Evolutionary conservation across 2,888 invertebrate species (phyloP), one percentile per base, ranked within the genome.

Genomic region (Nemapogon koenigi): DNA sequence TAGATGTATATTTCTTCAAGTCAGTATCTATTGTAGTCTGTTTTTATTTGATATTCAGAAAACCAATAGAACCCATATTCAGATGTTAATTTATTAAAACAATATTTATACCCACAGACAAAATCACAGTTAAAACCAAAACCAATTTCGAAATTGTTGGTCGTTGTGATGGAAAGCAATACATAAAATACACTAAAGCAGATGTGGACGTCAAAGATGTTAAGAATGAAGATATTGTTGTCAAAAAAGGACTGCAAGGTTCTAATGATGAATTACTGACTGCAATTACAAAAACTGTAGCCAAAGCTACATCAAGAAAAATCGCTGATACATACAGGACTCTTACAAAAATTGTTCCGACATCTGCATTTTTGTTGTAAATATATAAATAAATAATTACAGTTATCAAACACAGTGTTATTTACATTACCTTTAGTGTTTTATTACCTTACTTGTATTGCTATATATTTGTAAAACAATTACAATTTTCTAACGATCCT

Each of bases 81-180:
- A n/a, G n/a, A n/a, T n/a, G n/a, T n/a, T n/a, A n/a, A n/a, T n/a
- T n/a, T n/a, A n/a, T n/a, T n/a, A n/a, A n/a, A n/a, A n/a, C n/a
- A n/a, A n/a, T n/a, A n/a, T n/a, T n/a, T n/a, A n/a, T n/a, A n/a
- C n/a, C n/a, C n/a, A n/a, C n/a, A n/a, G n/a, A n/a, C n/a, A n/a
- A n/a, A n/a, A n/a, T n/a, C n/a, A n/a, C n/a, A n/a, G 33, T 33
- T n/a, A 11, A 33, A 19, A 16, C 33, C 13, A 33, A 33, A 33
- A 11, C 33, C 7, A 19, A 33, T 6, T 6, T 33, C n/a, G 3
- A 11, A 2, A 2, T 10, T n/a, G 33, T 33, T 6, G 33, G 19
- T 13, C 33, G 33, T 4, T 33, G 33, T 14, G 33, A n/a, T n/a
- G 13, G 19, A 2, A 33, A 19, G n/a, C n/a, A n/a, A 3, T 19